These are phyloP conservation scores for Cephalopachus bancanus DNA, from an alignment of 2,797 vertebrate genomes.

Conservation along the genomic window DNA sequence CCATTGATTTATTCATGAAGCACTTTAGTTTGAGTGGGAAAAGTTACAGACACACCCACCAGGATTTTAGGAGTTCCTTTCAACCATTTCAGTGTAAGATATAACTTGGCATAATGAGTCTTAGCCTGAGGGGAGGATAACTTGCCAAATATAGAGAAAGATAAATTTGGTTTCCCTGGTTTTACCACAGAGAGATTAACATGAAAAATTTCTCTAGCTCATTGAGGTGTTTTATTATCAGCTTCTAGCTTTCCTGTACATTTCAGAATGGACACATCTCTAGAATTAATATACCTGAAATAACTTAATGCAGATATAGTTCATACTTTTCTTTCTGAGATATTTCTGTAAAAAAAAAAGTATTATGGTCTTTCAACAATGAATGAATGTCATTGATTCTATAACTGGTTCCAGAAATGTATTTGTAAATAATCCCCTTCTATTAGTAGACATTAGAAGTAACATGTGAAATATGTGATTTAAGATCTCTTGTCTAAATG, in stretches of 20 bases:
- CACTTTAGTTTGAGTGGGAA: constrained; percentile 13
- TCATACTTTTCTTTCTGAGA: not conserved
- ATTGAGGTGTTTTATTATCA: constrained; percentile 25
- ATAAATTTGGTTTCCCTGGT: constrained; percentile 44
- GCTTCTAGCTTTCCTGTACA: not conserved
- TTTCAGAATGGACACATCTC: constrained; percentile 29
- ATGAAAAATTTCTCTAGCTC: constrained; percentile 20
- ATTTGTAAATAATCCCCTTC: not conserved
- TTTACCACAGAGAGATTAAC: constrained; percentile 26
- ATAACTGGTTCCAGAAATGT: not conserved
- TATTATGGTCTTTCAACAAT: not conserved
- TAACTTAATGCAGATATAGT: constrained; percentile 18
- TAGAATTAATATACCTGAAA: constrained; percentile 11
- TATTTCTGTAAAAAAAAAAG: not conserved
- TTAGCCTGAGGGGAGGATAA: constrained; percentile 37
- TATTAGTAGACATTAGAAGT: not conserved
- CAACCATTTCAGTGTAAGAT: constrained; percentile 31
- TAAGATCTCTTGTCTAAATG: not conserved
- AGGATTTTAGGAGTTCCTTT: constrained; percentile 40
- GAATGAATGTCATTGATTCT: not conserved
- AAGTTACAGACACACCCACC: constrained; percentile 51
- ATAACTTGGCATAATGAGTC: constrained; percentile 48
- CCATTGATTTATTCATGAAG: constrained; percentile 63
- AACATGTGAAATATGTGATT: not conserved
- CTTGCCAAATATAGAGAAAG: constrained; percentile 56